These are phyloP conservation scores for Nephila pilipes DNA, from an alignment of 1,140 invertebrate genomes.

Conservation along the genomic window DNA sequence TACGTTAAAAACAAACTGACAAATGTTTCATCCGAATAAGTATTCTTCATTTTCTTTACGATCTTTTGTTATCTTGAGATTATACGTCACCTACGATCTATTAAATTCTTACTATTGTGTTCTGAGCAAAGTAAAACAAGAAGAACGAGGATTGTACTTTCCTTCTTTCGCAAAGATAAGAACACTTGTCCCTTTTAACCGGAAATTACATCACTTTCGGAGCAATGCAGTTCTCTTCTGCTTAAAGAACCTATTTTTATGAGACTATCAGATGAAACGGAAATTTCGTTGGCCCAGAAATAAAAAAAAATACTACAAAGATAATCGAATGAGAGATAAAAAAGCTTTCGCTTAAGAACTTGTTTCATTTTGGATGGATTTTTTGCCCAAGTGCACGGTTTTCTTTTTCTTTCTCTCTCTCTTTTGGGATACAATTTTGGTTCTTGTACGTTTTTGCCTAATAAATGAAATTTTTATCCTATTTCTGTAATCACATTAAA, in stretches of 20 bases:
- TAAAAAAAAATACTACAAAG: background rate
- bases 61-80: constrained; percentile 52
- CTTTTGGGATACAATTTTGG: background rate
- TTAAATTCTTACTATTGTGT: constrained; percentile 64
- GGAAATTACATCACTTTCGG: constrained; percentile 70
- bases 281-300: constrained; percentile 34
- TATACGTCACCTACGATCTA: constrained; percentile 59
- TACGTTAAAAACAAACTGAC: background rate
- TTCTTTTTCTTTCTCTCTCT: background rate
- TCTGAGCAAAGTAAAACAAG: constrained; percentile 44
- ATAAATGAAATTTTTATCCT: background rate
- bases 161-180: constrained; percentile 37
- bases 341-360: background rate
- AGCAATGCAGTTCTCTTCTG: constrained; percentile 8
- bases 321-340: constrained; percentile 27
- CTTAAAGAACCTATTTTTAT: constrained; percentile 48
- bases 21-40: constrained; percentile 43
- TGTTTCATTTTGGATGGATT: constrained; percentile 21
- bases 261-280: constrained; percentile 51
- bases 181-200: constrained; percentile 47
- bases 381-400: background rate
- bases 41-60: constrained; percentile 43
- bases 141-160: constrained; percentile 10
- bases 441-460: background rate
- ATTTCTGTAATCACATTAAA: background rate